Evolutionary conservation across 2,888 invertebrate genomes (phyloP).

Genomic region (Nemapogon koenigi): DNA sequence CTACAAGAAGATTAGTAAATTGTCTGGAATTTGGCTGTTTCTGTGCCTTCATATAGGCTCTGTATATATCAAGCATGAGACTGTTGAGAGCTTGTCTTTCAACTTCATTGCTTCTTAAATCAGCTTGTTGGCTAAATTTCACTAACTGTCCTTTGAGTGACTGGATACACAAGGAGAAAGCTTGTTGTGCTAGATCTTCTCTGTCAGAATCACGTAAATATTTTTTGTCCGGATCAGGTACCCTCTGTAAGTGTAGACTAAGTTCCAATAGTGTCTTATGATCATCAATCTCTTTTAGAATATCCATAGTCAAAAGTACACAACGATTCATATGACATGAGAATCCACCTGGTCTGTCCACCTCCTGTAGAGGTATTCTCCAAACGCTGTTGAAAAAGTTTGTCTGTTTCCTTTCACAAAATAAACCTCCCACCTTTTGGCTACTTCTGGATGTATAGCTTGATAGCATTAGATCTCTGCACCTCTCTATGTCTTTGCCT

Average conservation of each 20-base stretch:
- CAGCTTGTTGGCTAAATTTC: constrained; percentile 52
- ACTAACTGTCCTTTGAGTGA: constrained; percentile 70
- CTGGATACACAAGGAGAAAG: constrained; percentile 75
- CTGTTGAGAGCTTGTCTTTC: constrained; percentile 57
- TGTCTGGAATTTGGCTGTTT: constrained; percentile 67
- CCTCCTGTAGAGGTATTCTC: constrained; percentile 89
- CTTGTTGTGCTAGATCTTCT: constrained; percentile 79
- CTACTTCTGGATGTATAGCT: constrained; percentile 71
- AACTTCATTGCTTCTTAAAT: constrained; percentile 46
- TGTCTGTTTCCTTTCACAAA: constrained; percentile 80
- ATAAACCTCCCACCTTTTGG: constrained; percentile 79
- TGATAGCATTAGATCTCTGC: constrained; percentile 74
- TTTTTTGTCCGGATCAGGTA: constrained; percentile 87
- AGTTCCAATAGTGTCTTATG: constrained; percentile 80
- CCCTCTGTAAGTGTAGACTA: constrained; percentile 77
- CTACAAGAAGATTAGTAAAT: constrained; percentile 70
- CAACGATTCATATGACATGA: constrained; percentile 90
- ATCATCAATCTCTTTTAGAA: constrained; percentile 81
- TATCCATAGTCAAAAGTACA: constrained; percentile 80
- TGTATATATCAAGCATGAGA: constrained; percentile 66
- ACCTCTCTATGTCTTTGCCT: constrained; percentile 71
- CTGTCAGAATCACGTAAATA: constrained; percentile 88
- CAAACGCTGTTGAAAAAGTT: constrained; percentile 95
- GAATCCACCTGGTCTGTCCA: constrained; percentile 91
- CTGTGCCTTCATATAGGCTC: constrained; percentile 72